phyloP scores from a whole-genome alignment of 2,797 vertebrate genomes.

The Lagorchestes hirsutus region DNA sequence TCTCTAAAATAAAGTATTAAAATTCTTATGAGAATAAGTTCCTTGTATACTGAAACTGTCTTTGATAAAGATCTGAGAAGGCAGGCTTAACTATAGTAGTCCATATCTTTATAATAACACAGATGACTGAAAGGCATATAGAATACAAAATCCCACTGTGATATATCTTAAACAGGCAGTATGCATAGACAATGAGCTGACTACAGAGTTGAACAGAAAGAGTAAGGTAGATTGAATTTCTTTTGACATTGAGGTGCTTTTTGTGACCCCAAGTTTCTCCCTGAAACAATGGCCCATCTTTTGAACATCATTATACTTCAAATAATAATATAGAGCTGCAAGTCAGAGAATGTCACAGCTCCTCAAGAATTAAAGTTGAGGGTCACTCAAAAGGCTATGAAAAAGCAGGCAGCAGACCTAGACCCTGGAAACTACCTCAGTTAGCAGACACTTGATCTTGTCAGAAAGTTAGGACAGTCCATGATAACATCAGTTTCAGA shows the following conservation, averaged over 20 bases:
- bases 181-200: neutral
- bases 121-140: neutral
- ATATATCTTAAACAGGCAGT: neutral
- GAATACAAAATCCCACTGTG: neutral
- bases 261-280: neutral
- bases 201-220: neutral
- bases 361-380: neutral
- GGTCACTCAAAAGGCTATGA: neutral
- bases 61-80: neutral
- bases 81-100: neutral
- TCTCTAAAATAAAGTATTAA: no score
- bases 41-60: neutral
- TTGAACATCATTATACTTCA: neutral
- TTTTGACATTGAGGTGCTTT: neutral
- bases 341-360: neutral
- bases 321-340: neutral
- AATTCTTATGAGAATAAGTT: neutral
- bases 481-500: neutral
- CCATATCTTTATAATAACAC: neutral
- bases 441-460: neutral
- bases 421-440: neutral
- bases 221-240: neutral
- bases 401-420: neutral
- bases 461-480: neutral
- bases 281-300: neutral